Conservation (phyloP, 2,113 vertebrate genomes). For the Hippocampus comes region DNA sequence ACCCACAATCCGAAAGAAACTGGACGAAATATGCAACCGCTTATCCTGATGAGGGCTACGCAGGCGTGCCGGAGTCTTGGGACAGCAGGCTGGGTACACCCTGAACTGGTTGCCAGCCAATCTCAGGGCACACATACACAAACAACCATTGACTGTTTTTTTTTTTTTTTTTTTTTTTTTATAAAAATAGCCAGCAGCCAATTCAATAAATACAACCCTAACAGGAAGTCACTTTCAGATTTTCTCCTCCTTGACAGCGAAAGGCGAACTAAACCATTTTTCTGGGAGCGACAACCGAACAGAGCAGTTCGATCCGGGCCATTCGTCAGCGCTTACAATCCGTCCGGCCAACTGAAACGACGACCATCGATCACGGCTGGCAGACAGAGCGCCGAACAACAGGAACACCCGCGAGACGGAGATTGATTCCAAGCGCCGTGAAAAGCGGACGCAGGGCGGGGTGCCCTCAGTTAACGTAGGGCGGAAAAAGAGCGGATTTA, state of each 20-base stretch:
- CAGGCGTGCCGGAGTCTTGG: neutral
- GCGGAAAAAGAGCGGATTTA: too few species aligned
- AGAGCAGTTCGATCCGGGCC: neutral
- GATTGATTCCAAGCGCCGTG: constrained; percentile 29
- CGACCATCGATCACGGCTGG: constrained; percentile 45
- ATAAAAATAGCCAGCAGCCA: too few species aligned
- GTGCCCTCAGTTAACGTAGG: too few species aligned
- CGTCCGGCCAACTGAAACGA: constrained; percentile 35
- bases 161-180: too few species aligned
- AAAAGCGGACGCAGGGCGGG: too few species aligned
- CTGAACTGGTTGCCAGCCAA: too few species aligned
- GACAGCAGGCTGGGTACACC: too few species aligned
- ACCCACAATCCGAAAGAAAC: constrained; percentile 47
- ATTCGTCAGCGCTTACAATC: constrained; percentile 51
- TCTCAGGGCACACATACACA: too few species aligned
- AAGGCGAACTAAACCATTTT: constrained; percentile 18
- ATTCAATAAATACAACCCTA: too few species aligned
- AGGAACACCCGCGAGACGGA: constrained; percentile 22
- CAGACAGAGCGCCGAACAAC: constrained; percentile 34
- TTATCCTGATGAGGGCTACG: constrained; percentile 12
- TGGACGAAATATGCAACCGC: too few species aligned
- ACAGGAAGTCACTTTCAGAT: neutral
- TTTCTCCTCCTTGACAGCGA: constrained; percentile 38
- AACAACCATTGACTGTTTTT: too few species aligned
- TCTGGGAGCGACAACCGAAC: too few species aligned